phyloP scores from a whole-genome alignment of 2,797 vertebrate species.

The Urosaurus nigricauda region DNA sequence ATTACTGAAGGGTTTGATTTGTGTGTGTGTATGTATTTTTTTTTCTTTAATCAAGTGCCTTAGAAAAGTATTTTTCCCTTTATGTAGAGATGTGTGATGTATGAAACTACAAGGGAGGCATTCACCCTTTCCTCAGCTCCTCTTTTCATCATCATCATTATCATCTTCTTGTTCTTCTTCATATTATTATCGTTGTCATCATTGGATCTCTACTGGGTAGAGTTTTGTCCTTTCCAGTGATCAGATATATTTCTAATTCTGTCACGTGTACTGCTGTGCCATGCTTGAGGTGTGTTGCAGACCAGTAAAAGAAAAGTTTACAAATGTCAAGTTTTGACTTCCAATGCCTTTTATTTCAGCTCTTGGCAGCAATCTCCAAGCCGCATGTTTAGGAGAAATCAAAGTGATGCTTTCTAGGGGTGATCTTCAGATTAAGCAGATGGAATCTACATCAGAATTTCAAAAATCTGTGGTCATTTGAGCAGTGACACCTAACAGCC shows the following conservation, averaged over 20 bases:
- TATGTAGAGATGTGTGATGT: conserved; percentile 72
- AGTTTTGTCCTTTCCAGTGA: conserved; percentile 64
- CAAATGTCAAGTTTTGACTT: conserved; percentile 42
- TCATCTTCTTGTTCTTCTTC: conserved; percentile 46
- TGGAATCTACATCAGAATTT: background rate
- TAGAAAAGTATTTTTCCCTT: conserved; percentile 79
- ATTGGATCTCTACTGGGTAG: conserved; percentile 41
- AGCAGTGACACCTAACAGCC: background rate
- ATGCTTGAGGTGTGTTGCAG: conserved; percentile 36
- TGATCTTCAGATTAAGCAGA: background rate
- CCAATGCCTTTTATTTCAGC: conserved; percentile 41
- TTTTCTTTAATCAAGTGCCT: conserved; percentile 96
- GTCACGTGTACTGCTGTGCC: conserved; percentile 35
- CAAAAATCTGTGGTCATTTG: background rate
- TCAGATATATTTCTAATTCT: conserved; percentile 57
- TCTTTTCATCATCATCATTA: background rate
- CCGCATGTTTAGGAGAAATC: background rate
- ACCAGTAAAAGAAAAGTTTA: conserved; percentile 50
- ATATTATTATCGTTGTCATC: conserved; percentile 31
- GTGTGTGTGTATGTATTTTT: conserved; percentile 50
- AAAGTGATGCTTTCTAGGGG: background rate
- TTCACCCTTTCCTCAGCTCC: conserved; percentile 58
- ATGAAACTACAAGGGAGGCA: conserved; percentile 72
- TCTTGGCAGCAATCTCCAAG: conserved; percentile 25
- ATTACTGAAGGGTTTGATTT: conserved; percentile 67